Evolutionary conservation across 2,888 invertebrate genomes (phyloP).

Genomic region (Frankliniella intonsa): DNA sequence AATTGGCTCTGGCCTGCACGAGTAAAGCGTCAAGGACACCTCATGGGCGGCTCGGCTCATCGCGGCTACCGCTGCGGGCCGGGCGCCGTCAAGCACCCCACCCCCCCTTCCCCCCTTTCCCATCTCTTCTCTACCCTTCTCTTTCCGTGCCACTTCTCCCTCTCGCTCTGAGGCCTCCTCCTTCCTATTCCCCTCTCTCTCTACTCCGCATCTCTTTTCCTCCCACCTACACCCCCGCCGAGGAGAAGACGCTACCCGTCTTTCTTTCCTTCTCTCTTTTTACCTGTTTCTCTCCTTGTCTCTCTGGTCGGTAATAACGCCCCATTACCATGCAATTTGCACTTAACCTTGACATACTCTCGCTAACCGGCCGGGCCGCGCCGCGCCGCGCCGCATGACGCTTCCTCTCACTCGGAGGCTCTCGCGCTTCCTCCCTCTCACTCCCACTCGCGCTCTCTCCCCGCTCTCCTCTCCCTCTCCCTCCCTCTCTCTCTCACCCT

Average conservation of each 20-base stretch:
- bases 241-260: background rate
- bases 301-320: background rate
- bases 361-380: slow-evolving; percentile 10
- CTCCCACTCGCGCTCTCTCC: background rate
- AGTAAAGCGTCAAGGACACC: too few relatives aligned
- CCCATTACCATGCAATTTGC: slow-evolving; percentile 15
- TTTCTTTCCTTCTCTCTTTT: background rate
- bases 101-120: too few relatives aligned
- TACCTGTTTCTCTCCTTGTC: too few relatives aligned
- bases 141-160: too few relatives aligned
- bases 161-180: background rate
- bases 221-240: background rate
- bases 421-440: background rate
- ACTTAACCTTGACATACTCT: slow-evolving; percentile 12
- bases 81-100: too few relatives aligned
- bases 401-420: background rate
- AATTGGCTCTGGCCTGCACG: too few relatives aligned
- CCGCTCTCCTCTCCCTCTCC: background rate
- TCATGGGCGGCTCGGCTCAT: too few relatives aligned
- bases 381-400: background rate
- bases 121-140: too few relatives aligned
- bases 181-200: background rate
- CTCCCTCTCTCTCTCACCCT: background rate
- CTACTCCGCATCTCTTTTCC: background rate
- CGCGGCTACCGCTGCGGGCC: too few relatives aligned